phyloP scores from a whole-genome alignment of 2,888 invertebrate genomes.

The Plusia festucae region DNA sequence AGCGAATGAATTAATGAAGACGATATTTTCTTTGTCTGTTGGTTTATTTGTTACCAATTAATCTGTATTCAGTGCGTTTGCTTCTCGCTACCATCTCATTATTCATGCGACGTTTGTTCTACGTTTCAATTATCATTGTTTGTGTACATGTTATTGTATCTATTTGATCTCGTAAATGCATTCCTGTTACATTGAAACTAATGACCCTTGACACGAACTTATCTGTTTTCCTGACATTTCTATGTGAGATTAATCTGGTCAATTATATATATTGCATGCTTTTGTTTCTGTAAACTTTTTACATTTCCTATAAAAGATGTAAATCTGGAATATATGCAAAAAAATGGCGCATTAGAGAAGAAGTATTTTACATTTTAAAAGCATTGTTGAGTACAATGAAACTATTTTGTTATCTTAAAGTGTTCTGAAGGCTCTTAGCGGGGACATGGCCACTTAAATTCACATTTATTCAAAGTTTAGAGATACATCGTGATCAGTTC shows the following conservation, averaged over 20 bases:
- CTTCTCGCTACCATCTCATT: conserved; percentile 74
- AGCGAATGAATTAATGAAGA: conserved; percentile 64
- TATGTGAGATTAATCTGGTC: conserved; percentile 32
- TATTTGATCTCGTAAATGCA: conserved; percentile 72
- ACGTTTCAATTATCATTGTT: conserved; percentile 75
- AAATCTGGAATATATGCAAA: not conserved
- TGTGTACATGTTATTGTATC: conserved; percentile 70
- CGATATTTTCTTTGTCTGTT: conserved; percentile 76
- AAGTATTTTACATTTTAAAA: conserved; percentile 15
- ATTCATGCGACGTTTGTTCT: conserved; percentile 79
- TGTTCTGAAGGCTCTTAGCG: conserved; percentile 19
- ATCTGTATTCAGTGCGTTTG: conserved; percentile 80
- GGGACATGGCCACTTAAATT: conserved; percentile 37
- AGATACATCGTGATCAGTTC: conserved; percentile 38
- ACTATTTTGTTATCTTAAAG: conserved; percentile 35
- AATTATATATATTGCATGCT: not conserved
- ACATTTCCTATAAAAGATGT: not conserved
- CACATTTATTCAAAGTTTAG: conserved; percentile 37
- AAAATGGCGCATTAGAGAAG: conserved; percentile 10
- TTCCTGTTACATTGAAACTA: conserved; percentile 68
- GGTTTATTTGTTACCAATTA: conserved; percentile 77
- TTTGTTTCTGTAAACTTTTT: not conserved
- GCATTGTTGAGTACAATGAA: conserved; percentile 23
- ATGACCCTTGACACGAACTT: conserved; percentile 63
- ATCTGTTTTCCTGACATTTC: conserved; percentile 40